Evolutionary conservation across 2,888 invertebrate genomes (phyloP), one percentile per base, ranked within the genome.

Genomic region (Endomychus coccineus): DNA sequence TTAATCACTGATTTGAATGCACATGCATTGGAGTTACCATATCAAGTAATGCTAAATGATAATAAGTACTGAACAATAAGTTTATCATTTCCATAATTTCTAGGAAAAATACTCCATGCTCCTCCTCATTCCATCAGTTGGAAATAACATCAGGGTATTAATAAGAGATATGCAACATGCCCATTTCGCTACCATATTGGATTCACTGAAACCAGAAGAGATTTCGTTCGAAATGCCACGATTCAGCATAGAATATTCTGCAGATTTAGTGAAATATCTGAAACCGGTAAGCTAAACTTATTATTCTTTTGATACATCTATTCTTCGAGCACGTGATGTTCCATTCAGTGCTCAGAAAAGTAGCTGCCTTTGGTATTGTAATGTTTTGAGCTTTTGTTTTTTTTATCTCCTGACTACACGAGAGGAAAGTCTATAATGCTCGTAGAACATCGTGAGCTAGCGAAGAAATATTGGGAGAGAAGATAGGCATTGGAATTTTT

Each of bases 21-120:
- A 16, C 72, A 79, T 49, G 77, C 79, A 27, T 64, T 86, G 15
- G 75, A 80, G 50, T 58, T 87, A 36, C 84, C 84, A n/a, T 87
- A 86, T 51, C 73, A 78, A 61, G 84, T 84, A 65, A 69, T 5
- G n/a, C n/a, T n/a, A n/a, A n/a, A n/a, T n/a, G n/a, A n/a, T n/a
- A n/a, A n/a, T n/a, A n/a, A n/a, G n/a, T n/a, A n/a, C n/a, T n/a
- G n/a, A n/a, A n/a, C n/a, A n/a, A n/a, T n/a, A n/a, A n/a, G n/a
- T 44, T 11, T 3, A 11, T 4, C n/a, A 19, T 7, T n/a, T 11
- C 4, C n/a, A 36, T 7, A 2, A 13, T 24, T 36, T 21, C 14
- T 14, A 10, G 4, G 66, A 63, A 1, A 70, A 70, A 39, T 75
- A 75, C 46, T 74, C 78, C 0, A 78, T 81, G 79, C 49, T 80